Conservation (phyloP, 2,113 vertebrate species). For the Ceyx cyanopectus region DNA sequence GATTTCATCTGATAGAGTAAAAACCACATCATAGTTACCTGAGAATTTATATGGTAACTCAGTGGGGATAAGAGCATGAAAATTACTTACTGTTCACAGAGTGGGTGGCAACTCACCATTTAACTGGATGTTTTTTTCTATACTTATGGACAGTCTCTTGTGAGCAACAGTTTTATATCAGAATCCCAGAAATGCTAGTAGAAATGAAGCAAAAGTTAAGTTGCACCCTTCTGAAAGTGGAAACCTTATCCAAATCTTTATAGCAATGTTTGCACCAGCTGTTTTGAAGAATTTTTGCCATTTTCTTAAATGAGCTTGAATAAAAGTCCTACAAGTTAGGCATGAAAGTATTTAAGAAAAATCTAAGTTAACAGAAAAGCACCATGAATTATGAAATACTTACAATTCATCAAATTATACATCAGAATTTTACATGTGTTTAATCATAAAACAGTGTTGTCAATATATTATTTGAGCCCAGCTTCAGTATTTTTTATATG, state of each 20-base stretch:
- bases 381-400: slow-evolving; percentile 38
- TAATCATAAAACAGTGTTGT: slow-evolving; percentile 56
- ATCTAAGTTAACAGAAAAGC: slow-evolving; percentile 38
- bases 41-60: not conserved
- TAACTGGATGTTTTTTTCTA: not conserved
- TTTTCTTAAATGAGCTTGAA: not conserved
- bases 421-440: slow-evolving; percentile 56
- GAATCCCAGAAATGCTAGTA: not conserved
- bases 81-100: not conserved
- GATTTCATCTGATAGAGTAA: not conserved
- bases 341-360: slow-evolving; percentile 47
- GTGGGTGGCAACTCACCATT: not conserved
- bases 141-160: not conserved
- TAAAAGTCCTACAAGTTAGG: not conserved
- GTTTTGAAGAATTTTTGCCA: not conserved
- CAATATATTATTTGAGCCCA: slow-evolving; percentile 52
- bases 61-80: not conserved
- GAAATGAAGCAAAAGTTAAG: not conserved
- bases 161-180: not conserved
- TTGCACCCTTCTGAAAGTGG: not conserved
- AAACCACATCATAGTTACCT: not conserved
- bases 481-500: slow-evolving; percentile 45
- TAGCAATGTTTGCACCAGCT: not conserved
- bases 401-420: slow-evolving; percentile 52
- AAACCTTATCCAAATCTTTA: not conserved